These are phyloP conservation scores for Scaptomyza pallida DNA, from an alignment of 1,140 invertebrate species.

Conservation along the genomic window DNA sequence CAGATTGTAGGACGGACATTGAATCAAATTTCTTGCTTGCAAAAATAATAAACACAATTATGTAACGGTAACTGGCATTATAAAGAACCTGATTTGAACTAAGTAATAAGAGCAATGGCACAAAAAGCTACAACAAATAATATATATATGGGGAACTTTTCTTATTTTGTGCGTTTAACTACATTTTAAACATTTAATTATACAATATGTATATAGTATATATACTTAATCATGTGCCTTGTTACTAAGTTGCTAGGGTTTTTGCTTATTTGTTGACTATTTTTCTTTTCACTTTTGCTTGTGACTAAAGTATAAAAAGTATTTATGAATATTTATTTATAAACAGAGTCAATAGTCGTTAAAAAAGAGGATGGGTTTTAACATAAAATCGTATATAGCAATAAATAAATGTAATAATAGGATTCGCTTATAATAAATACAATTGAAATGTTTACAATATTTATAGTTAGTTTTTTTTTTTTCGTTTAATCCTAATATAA, in stretches of 20 bases:
- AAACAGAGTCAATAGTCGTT: slow-evolving; percentile 23
- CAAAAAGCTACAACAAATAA: slow-evolving; percentile 38
- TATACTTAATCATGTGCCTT: slow-evolving; percentile 39
- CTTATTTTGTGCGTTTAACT: slow-evolving; percentile 59
- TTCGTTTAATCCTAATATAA: slow-evolving; percentile 38
- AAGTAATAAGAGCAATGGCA: slow-evolving; percentile 40
- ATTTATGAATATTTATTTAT: slow-evolving; percentile 6
- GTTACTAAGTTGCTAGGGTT: slow-evolving; percentile 23
- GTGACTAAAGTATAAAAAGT: slow-evolving; percentile 18
- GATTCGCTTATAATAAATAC: slow-evolving; percentile 37
- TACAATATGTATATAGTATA: slow-evolving; percentile 9
- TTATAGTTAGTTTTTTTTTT: slow-evolving; percentile 37
- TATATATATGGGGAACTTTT: slow-evolving; percentile 33
- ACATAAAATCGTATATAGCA: slow-evolving; percentile 10
- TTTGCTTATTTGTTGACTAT: slow-evolving; percentile 41
- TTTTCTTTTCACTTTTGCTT: slow-evolving; percentile 28
- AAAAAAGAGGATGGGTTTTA: too few relatives aligned
- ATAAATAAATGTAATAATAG: slow-evolving; percentile 48
- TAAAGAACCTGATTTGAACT: slow-evolving; percentile 43
- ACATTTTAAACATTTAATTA: slow-evolving; percentile 27
- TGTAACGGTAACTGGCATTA: slow-evolving; percentile 28
- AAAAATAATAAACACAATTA: slow-evolving; percentile 21
- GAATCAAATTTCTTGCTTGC: slow-evolving; percentile 63
- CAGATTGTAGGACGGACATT: slow-evolving; percentile 74
- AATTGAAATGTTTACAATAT: slow-evolving; percentile 22